Evolutionary conservation across 1,140 invertebrate genomes (phyloP), one percentile per base, ranked within the genome.

Genomic region (Drosophila paulistorum): DNA sequence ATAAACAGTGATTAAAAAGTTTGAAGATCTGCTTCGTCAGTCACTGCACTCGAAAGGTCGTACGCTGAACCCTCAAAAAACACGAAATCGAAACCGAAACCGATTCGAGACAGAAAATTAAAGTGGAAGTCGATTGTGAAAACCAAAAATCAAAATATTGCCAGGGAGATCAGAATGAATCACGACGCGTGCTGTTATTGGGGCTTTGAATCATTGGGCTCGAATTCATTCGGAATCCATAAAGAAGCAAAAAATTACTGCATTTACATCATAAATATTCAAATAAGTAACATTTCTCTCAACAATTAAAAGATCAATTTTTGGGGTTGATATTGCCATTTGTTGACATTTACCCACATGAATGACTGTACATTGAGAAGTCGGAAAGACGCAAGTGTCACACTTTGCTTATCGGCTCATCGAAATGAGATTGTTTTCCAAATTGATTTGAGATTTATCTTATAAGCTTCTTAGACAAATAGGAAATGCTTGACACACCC

Each of bases 251-350:
- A 78, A 76, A 78, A 89, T 84, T 70, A 72, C 83, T 74, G 41
- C 77, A 84, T 83, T 77, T 87, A 80, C 76, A 84, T 82, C 70
- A 89, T 87, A 80, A 90, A 79, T 90, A 84, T 89, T 80, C 68
- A 73, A 89, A 81, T 67, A 64, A 68, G 60, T 79, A 68, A 62
- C 51, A 75, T 84, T 79, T 89, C 78, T 51, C 2, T 11, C 7
- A 89, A 89, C 85, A 90, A 89, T 89, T 81, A 81, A 74, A 79
- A 73, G 71, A 76, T 58, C 61, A 59, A 75, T 84, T 80, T 72
- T 66, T 54, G 71, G 66, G 57, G 60, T 33, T 48, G 60, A 59
- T 58, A 26, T 65, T 64, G 60, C 14, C 62, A 69, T 77, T 73
- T 65, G 55, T 65, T 72, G 71, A 65, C 67, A 79, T 57, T 82